These are phyloP conservation scores for Scaptodrosophila latifasciaeformis DNA, from an alignment of 2,888 invertebrate species.

Conservation along the genomic window DNA sequence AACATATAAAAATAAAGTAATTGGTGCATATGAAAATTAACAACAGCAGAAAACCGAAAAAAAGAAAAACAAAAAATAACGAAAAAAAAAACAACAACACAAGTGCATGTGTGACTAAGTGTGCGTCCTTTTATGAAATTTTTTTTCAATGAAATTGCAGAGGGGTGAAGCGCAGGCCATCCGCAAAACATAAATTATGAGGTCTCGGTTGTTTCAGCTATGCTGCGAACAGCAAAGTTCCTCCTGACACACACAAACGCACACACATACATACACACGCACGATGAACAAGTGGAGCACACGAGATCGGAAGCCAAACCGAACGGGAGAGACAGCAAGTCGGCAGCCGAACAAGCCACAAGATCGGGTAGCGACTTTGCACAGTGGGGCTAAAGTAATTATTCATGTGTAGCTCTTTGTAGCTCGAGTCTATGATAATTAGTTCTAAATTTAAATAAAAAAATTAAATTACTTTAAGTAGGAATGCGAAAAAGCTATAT, in stretches of 20 bases:
- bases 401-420: too few relatives aligned
- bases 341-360: constrained; percentile 36
- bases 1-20: constrained; percentile 53
- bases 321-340: constrained; percentile 3
- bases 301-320: neutral
- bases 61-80: too few relatives aligned
- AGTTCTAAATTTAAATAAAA: too few relatives aligned
- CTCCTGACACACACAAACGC: constrained; percentile 5
- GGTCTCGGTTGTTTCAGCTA: constrained; percentile 31
- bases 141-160: constrained; percentile 45
- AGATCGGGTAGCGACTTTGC: too few relatives aligned
- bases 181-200: constrained; percentile 39
- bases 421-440: too few relatives aligned
- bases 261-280: constrained; percentile 6
- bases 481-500: too few relatives aligned
- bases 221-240: neutral
- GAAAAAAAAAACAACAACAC: constrained; percentile 14
- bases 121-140: constrained; percentile 56
- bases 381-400: too few relatives aligned
- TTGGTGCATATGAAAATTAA: constrained; percentile 63
- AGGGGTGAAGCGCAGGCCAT: constrained; percentile 19
- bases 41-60: too few relatives aligned
- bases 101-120: constrained; percentile 19
- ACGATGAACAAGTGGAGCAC: constrained; percentile 18
- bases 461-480: too few relatives aligned